phyloP scores from a whole-genome alignment of 1,140 invertebrate genomes.

The Bombus picipes region DNA sequence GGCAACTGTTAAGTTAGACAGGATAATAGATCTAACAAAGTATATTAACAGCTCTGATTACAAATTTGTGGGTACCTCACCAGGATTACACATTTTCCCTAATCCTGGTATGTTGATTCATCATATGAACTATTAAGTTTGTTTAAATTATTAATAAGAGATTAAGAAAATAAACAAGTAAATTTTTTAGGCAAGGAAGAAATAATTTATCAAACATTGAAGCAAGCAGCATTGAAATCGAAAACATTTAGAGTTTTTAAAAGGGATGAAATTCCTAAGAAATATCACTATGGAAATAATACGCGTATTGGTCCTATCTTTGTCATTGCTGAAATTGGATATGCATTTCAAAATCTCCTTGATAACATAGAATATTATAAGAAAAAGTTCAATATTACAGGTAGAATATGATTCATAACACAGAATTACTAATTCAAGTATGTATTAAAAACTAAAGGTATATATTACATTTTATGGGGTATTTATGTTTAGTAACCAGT shows the following conservation, averaged over 20 bases:
- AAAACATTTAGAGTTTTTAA: slow-evolving; percentile 84
- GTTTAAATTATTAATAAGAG: slow-evolving; percentile 14
- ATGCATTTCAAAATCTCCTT: slow-evolving; percentile 84
- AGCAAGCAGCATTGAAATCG: slow-evolving; percentile 76
- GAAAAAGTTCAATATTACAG: slow-evolving; percentile 81
- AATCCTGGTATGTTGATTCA: slow-evolving; percentile 78
- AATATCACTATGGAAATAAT: slow-evolving; percentile 86
- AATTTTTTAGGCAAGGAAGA: slow-evolving; percentile 78
- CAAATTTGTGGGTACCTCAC: slow-evolving; percentile 78
- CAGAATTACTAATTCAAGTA: neutral
- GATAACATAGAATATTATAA: slow-evolving; percentile 79
- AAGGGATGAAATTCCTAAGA: slow-evolving; percentile 83
- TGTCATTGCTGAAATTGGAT: slow-evolving; percentile 84
- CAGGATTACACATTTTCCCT: slow-evolving; percentile 84
- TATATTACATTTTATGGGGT: neutral
- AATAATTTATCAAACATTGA: slow-evolving; percentile 83
- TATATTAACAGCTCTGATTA: slow-evolving; percentile 83
- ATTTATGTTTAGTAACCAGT: slow-evolving; percentile 78
- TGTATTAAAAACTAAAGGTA: neutral
- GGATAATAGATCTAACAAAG: slow-evolving; percentile 85
- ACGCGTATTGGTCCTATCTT: slow-evolving; percentile 84
- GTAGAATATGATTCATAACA: slow-evolving; percentile 63
- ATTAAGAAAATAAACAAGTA: neutral
- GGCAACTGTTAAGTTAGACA: slow-evolving; percentile 81
- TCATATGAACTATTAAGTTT: neutral